These are phyloP conservation scores for Oxytorus armatus DNA, from an alignment of 2,888 invertebrate species.

Conservation along the genomic window DNA sequence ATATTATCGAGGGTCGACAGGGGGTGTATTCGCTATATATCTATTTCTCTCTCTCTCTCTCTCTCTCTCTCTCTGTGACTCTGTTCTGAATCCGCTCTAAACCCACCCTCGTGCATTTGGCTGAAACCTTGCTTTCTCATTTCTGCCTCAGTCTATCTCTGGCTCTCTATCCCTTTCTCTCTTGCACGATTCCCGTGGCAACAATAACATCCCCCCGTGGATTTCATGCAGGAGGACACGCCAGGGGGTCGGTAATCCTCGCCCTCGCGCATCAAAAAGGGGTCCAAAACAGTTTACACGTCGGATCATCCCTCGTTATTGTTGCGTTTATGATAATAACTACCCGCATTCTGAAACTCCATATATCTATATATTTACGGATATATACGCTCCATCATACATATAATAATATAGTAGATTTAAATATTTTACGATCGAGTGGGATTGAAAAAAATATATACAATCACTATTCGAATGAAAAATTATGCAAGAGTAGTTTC, in stretches of 20 bases:
- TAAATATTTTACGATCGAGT: background rate
- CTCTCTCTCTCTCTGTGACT: slow-evolving; percentile 38
- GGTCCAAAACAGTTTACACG: slow-evolving; percentile 82
- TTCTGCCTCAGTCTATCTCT: slow-evolving; percentile 43
- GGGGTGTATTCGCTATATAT: slow-evolving; percentile 61
- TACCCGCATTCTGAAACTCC: slow-evolving; percentile 59
- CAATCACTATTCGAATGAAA: background rate
- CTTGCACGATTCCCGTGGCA: slow-evolving; percentile 73
- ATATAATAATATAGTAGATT: slow-evolving; percentile 12
- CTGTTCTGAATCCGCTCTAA: slow-evolving; percentile 21
- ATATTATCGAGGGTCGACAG: slow-evolving; percentile 79
- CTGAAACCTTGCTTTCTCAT: slow-evolving; percentile 42
- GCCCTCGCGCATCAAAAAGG: slow-evolving; percentile 75
- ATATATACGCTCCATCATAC: slow-evolving; percentile 14
- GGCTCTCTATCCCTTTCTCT: slow-evolving; percentile 52
- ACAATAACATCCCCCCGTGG: slow-evolving; percentile 83
- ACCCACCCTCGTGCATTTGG: slow-evolving; percentile 29
- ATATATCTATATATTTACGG: slow-evolving; percentile 33
- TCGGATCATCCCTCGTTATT: slow-evolving; percentile 84
- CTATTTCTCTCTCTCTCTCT: slow-evolving; percentile 34
- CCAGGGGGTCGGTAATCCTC: slow-evolving; percentile 78
- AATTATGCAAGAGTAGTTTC: background rate
- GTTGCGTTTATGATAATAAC: slow-evolving; percentile 84
- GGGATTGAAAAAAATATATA: background rate
- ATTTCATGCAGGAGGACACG: slow-evolving; percentile 75